Conservation (phyloP, 2,113 vertebrate genomes). For the Ceyx melanurus region DNA sequence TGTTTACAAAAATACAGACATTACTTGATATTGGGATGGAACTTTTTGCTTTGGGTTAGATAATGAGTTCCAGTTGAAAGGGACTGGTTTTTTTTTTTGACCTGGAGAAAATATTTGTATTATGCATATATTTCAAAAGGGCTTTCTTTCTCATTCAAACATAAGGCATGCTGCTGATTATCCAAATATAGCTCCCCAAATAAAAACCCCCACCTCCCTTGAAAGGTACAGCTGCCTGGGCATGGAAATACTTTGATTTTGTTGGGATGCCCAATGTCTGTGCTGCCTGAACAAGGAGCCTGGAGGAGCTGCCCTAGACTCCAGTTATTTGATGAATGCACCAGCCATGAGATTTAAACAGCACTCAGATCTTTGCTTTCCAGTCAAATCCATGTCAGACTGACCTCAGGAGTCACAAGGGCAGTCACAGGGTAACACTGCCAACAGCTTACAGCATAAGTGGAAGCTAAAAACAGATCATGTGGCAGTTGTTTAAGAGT, state of each 20-base stretch:
- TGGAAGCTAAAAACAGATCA: not conserved
- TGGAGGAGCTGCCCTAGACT: not conserved
- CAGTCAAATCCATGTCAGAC: not conserved
- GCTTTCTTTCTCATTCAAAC: not conserved
- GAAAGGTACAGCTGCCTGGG: not conserved
- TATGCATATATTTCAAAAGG: not conserved
- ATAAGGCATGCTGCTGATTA: not conserved
- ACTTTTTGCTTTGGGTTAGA: not conserved
- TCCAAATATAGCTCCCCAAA: not conserved
- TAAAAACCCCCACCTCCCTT: not conserved
- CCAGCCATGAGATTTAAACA: not conserved
- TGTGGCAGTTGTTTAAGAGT: not conserved
- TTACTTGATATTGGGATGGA: not conserved
- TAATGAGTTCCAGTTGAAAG: not conserved
- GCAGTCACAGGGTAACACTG: not conserved
- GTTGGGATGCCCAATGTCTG: not conserved
- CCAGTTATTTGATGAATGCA: not conserved
- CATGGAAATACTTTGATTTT: not conserved
- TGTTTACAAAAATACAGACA: not conserved
- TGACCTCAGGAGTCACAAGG: not conserved
- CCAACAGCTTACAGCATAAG: not conserved
- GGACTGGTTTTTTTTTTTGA: not conserved
- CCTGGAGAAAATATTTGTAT: not conserved
- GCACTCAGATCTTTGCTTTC: not conserved
- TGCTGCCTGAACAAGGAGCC: not conserved